Evolutionary conservation across 1,140 invertebrate genomes (phyloP).

Genomic region (Matsumurasca onukii): DNA sequence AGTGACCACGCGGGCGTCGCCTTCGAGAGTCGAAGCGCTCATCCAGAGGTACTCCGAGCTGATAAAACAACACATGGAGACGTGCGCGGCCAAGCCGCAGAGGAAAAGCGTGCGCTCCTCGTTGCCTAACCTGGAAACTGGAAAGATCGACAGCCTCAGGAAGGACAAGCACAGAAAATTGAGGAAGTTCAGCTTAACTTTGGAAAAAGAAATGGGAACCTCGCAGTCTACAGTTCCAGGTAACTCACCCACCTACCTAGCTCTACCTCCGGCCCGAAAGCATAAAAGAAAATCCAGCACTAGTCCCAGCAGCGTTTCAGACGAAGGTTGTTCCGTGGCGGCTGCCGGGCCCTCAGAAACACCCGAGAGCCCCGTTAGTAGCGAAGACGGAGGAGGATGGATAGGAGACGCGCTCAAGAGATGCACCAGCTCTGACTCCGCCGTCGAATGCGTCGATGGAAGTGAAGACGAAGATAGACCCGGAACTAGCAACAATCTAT

Average conservation of each 20-base stretch:
- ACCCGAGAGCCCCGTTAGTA: neutral
- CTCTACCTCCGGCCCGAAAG: conserved; percentile 26
- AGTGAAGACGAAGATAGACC: conserved; percentile 49
- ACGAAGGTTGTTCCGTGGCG: conserved; percentile 27
- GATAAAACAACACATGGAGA: conserved; percentile 20
- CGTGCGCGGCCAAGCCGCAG: neutral
- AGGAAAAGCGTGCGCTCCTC: conserved; percentile 6
- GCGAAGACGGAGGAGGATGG: conserved; percentile 10
- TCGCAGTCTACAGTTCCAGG: neutral
- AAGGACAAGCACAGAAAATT: conserved; percentile 20
- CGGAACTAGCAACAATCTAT: neutral
- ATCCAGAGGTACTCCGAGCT: conserved; percentile 14
- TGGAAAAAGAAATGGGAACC: conserved; percentile 23
- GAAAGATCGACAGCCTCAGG: conserved; percentile 5
- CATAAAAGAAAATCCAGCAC: conserved; percentile 8
- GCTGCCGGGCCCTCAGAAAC: neutral
- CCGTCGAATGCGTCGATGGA: conserved; percentile 50
- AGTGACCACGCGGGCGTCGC: neutral
- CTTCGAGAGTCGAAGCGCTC: conserved; percentile 10
- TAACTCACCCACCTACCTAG: conserved; percentile 26
- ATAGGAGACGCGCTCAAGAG: conserved; percentile 38
- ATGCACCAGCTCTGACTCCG: conserved; percentile 56
- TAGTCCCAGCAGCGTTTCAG: conserved; percentile 25
- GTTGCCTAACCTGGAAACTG: conserved; percentile 15
- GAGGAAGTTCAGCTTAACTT: conserved; percentile 18